Base-by-base conservation (phyloP, 2,797 vertebrate species). In the Periophthalmus magnuspinnatus region DNA sequence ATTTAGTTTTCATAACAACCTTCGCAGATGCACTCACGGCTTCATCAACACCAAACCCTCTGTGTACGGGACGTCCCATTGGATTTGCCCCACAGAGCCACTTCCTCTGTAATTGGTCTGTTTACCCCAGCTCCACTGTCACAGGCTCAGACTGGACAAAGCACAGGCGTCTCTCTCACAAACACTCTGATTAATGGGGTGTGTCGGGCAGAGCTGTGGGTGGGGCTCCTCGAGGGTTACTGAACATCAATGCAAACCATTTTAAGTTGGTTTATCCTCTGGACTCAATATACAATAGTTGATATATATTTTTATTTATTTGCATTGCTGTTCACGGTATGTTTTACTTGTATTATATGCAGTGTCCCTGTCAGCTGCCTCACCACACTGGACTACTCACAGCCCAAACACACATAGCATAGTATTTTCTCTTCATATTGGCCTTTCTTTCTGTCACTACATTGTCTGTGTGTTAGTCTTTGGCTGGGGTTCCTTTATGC, bases 41-140 rank as follows among this genome's bases (percentile, higher is more conserved):
- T 85, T 77, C 89, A 84, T 90, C 88, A 85, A 87, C 87, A 89
- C 87, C 71, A 79, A 72, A 86, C 80, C 71, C 74, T 68, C 79
- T 75, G 58, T 75, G 58, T 72, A 69, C 75, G 69, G 83, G 70
- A 92, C 79, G 86, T 82, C 79, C 74, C 59, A 77, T 70, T 79
- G 78, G 64, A 72, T 71, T 32, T 10, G 74, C 84, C 78, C 28
- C 55, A 75, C 73, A 66, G 8, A 77, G 72, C 76, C 76, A 82
- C 86, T 86, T 88, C 72, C 86, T 86, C 83, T 89, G 76, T 91
- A 87, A 90, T 92, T 88, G 80, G 58, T 67, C 67, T 81, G 81
- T 86, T 92, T 90, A 86, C 84, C 72, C 76, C 76, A 64, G 70
- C 78, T 84, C 66, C 78, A 71, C 77, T 73, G 57, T 87, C 89